phyloP scores from a whole-genome alignment of 2,113 vertebrate genomes.

The Scatophagus argus region DNA sequence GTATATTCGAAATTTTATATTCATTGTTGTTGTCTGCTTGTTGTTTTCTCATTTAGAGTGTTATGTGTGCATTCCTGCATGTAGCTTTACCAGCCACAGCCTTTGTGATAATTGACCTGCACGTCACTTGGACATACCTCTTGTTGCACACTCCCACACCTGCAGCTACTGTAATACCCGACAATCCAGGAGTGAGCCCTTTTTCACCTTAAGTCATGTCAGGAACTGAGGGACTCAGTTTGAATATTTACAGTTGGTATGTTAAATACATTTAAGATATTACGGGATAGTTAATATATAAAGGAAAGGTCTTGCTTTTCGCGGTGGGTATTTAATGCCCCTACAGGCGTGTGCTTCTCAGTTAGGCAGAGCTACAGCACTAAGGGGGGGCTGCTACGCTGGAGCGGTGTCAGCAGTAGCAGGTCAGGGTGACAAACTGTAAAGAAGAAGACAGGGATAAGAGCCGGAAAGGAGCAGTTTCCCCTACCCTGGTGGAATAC shows the following conservation, averaged over 20 bases:
- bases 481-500: too few species aligned
- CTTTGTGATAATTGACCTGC: accelerated
- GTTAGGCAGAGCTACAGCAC: background rate
- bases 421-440: background rate
- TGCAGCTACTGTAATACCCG: background rate
- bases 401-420: background rate
- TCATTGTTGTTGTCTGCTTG: background rate
- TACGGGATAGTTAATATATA: background rate
- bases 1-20: background rate
- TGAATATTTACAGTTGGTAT: background rate
- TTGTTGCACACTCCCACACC: background rate
- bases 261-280: background rate
- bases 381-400: background rate
- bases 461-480: background rate
- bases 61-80: background rate
- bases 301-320: background rate
- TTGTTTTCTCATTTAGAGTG: background rate
- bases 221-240: too few species aligned
- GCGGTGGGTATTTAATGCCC: background rate
- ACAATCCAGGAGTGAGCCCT: accelerated
- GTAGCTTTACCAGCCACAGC: background rate
- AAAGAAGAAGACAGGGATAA: background rate
- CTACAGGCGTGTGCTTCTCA: background rate
- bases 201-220: background rate
- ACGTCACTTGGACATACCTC: background rate